Conservation (phyloP, 2,888 invertebrate genomes). For the Cephus pygmeus region DNA sequence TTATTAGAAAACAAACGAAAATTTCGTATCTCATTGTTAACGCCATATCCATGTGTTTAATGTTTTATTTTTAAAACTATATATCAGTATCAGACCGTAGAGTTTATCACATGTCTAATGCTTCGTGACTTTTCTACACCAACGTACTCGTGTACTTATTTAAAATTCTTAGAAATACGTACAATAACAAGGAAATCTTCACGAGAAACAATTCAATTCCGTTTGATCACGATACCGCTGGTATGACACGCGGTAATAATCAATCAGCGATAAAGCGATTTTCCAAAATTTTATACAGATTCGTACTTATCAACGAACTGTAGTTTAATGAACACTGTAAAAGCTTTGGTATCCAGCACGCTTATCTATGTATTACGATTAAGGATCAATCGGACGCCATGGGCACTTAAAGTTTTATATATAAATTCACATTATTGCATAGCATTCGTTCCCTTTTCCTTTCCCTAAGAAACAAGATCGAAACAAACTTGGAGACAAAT, state of each 20-base stretch:
- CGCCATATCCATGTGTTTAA: not conserved
- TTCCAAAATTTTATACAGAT: no score
- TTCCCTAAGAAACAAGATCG: conserved; percentile 28
- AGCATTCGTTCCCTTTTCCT: conserved; percentile 18
- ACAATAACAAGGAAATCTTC: not conserved
- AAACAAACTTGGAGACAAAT: conserved; percentile 9
- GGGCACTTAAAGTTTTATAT: conserved; percentile 36
- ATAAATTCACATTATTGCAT: conserved; percentile 16
- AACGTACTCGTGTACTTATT: not conserved
- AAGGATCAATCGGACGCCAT: conserved; percentile 19
- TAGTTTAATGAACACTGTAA: not conserved
- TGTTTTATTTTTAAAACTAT: not conserved
- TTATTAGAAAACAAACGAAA: not conserved
- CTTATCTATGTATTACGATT: conserved; percentile 15
- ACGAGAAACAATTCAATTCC: not conserved
- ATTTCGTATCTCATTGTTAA: not conserved
- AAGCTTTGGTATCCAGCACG: conserved; percentile 27
- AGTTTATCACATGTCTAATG: not conserved
- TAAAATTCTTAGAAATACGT: not conserved
- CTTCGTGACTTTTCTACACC: not conserved
- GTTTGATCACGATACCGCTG: not conserved
- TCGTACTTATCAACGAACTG: not conserved
- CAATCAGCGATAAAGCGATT: not conserved
- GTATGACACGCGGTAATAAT: not conserved
- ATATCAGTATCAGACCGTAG: not conserved